phyloP scores from a whole-genome alignment of 2,797 vertebrate species.

The Oreochromis grahami region DNA sequence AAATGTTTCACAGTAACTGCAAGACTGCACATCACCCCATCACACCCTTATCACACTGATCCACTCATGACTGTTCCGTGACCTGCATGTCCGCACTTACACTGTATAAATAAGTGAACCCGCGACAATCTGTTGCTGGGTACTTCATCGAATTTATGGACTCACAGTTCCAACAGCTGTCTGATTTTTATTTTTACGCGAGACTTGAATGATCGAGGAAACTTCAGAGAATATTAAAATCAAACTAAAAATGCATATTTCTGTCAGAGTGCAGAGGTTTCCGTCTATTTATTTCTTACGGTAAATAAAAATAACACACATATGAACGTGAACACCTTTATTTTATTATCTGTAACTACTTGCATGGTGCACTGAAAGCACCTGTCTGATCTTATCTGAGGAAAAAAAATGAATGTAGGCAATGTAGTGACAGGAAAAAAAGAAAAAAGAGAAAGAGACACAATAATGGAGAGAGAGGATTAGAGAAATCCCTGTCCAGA shows the following conservation, averaged over 20 bases:
- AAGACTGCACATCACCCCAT: not conserved
- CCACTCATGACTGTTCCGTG: not conserved
- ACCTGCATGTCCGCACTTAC: not conserved
- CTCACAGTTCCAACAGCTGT: not conserved
- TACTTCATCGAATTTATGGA: not conserved
- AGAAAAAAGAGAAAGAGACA: not conserved
- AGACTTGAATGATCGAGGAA: not conserved
- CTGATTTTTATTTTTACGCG: not conserved
- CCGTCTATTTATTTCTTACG: not conserved
- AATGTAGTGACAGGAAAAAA: not conserved
- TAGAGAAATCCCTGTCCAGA: slow-evolving; percentile 33
- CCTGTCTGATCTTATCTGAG: not conserved
- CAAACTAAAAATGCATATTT: not conserved
- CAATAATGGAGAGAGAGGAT: slow-evolving; percentile 5
- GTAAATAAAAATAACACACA: not conserved
- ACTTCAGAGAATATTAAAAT: not conserved
- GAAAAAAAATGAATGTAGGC: not conserved
- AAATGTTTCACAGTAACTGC: not conserved
- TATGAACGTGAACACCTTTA: not conserved
- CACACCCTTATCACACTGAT: not conserved
- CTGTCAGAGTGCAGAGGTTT: not conserved
- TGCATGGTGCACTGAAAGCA: not conserved
- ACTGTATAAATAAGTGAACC: not conserved
- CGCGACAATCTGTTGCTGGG: not conserved
- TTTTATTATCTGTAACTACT: not conserved